These are phyloP conservation scores for Porites rus DNA, from an alignment of 92 coral and sea anemone genomes.

Conservation along the genomic window DNA sequence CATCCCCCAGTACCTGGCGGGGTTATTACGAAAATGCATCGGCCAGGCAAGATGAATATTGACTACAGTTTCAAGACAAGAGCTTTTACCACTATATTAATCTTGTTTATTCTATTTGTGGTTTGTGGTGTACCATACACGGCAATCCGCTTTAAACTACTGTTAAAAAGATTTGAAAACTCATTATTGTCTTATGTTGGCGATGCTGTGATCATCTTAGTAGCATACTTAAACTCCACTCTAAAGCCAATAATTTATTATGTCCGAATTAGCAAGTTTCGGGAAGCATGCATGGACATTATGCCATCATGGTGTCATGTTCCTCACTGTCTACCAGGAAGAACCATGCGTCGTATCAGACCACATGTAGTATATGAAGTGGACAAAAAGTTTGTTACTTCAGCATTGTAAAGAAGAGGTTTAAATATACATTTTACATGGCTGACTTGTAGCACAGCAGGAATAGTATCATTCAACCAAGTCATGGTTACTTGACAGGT, in stretches of 20 bases:
- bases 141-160: slow-evolving; percentile 63
- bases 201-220: slow-evolving; percentile 72
- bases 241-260: slow-evolving; percentile 95
- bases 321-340: slow-evolving; percentile 92
- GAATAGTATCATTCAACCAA: background rate
- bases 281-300: slow-evolving; percentile 95
- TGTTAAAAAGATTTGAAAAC: slow-evolving; percentile 62
- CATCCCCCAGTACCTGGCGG: slow-evolving; percentile 92
- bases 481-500: background rate
- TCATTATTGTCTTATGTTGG: slow-evolving; percentile 53
- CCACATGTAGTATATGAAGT: slow-evolving; percentile 96
- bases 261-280: slow-evolving; percentile 88
- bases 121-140: slow-evolving; percentile 84
- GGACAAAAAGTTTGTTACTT: slow-evolving; percentile 77
- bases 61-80: slow-evolving; percentile 98
- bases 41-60: slow-evolving; percentile 95
- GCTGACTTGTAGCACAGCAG: background rate
- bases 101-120: slow-evolving; percentile 84
- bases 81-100: slow-evolving; percentile 95
- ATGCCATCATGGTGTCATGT: slow-evolving; percentile 95
- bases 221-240: slow-evolving; percentile 89
- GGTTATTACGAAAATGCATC: slow-evolving; percentile 89
- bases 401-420: slow-evolving; percentile 61
- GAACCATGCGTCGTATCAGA: slow-evolving; percentile 93
- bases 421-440: background rate